Evolutionary conservation across 2,888 invertebrate genomes (phyloP).

Genomic region (Serrognathus titanus): DNA sequence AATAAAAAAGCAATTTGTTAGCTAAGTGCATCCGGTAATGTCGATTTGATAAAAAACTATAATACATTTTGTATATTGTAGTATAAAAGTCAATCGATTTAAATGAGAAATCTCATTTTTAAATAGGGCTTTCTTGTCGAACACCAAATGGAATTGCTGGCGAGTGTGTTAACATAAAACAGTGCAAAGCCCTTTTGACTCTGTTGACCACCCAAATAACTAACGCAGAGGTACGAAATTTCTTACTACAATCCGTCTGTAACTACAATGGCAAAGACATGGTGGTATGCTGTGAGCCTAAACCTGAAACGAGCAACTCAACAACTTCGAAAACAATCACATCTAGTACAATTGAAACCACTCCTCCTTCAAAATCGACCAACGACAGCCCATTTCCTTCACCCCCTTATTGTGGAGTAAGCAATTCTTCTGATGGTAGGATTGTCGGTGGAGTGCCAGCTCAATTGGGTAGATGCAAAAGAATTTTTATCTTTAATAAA

Average conservation of each 20-base stretch:
- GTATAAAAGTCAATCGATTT: no score
- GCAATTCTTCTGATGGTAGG: conserved; percentile 55
- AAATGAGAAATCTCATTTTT: no score
- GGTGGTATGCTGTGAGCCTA: conserved; percentile 62
- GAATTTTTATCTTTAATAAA: no score
- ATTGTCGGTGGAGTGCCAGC: conserved; percentile 73
- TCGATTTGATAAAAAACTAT: no score
- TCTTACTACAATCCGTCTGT: conserved; percentile 65
- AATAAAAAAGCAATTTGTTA: no score
- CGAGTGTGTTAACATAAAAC: conserved; percentile 53
- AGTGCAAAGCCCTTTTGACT: conserved; percentile 52
- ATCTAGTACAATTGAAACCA: not conserved
- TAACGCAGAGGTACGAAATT: conserved; percentile 49
- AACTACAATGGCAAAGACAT: conserved; percentile 64
- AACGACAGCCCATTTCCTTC: conserved; percentile 32
- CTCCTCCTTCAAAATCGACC: conserved; percentile 14
- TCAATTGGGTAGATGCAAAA: conserved; percentile 52
- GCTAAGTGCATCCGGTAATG: no score
- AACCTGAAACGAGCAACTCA: conserved; percentile 9
- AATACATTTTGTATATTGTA: no score
- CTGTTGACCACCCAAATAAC: conserved; percentile 49
- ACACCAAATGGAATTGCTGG: conserved; percentile 54
- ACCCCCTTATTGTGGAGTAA: conserved; percentile 61
- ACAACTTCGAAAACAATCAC: not conserved
- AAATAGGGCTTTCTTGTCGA: conserved; percentile 44